phyloP scores from a whole-genome alignment of 2,797 vertebrate genomes.

The Scleropages formosus region DNA sequence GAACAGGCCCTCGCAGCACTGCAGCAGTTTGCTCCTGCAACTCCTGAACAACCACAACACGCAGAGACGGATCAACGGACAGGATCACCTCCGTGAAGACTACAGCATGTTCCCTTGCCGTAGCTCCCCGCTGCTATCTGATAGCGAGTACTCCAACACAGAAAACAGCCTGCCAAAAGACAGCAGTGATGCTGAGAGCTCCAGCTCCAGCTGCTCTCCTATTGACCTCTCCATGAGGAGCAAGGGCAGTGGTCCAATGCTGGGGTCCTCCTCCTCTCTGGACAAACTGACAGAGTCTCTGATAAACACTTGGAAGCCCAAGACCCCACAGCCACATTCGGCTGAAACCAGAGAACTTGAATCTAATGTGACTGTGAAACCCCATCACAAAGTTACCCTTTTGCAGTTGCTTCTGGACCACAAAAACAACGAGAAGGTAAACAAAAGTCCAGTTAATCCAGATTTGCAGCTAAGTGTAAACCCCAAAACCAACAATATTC shows the following conservation, averaged over 20 bases:
- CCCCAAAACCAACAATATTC: constrained; percentile 52
- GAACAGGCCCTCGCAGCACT: constrained; percentile 81
- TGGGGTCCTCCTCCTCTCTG: constrained; percentile 65
- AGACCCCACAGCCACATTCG: constrained; percentile 71
- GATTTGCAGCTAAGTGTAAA: constrained; percentile 72
- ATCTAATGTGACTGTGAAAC: constrained; percentile 77
- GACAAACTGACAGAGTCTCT: constrained; percentile 90
- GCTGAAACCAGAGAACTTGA: constrained; percentile 78
- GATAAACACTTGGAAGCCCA: constrained; percentile 91
- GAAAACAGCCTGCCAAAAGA: constrained; percentile 90
- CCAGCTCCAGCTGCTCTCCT: constrained; percentile 90
- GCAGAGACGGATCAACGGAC: constrained; percentile 80
- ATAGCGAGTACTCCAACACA: constrained; percentile 89
- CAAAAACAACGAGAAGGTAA: constrained; percentile 81
- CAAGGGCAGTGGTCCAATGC: constrained; percentile 68
- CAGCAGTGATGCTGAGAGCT: constrained; percentile 91
- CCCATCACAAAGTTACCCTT: constrained; percentile 91
- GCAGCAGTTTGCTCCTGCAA: constrained; percentile 89
- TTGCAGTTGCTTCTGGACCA: constrained; percentile 95
- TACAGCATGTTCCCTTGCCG: constrained; percentile 75
- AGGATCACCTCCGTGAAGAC: constrained; percentile 78
- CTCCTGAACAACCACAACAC: constrained; percentile 93
- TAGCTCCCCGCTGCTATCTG: constrained; percentile 78
- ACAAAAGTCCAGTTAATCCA: constrained; percentile 71
- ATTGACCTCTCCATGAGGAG: constrained; percentile 95